Evolutionary conservation across 53 echinoderm and acorn worm genomes (phyloP), one percentile per base, ranked within the genome.

Genomic region (Pentamera pediparva): DNA sequence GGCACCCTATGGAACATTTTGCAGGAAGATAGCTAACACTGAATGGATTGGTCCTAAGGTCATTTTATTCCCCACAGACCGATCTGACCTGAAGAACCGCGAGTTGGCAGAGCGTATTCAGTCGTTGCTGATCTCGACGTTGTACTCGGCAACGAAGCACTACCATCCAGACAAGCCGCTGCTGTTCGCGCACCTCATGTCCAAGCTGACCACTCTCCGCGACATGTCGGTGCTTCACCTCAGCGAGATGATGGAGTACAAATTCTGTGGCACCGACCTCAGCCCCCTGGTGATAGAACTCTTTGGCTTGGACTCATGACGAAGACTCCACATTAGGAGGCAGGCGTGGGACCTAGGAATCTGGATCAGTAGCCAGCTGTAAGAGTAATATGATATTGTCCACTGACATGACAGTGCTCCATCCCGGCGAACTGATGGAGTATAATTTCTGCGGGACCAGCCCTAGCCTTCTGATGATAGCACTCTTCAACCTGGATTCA

Each of bases 201-300:
- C 87, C 76, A 95, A 95, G 76, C 90, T 95, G 33, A 90, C 90
- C 37, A 91, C 85, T 25, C 67, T 95, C 54, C 57, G 96, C 15
- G 96, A 95, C 80, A 95, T 95, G 67, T 87, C 90, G 29, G 82
- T 85, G 56, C 85, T 95, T 10, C 96, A 95, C 78, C 85, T 87
- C 38, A 90, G 90, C 24, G 96, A 95, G 77, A 40, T 95, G 55
- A 91, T 95, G 91, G 91, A 91, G 15, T 87, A 90, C 72, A 87
- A 91, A 59, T 83, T 95, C 31, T 88, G 85, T 56, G 87, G 91
- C 65, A 82, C 82, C 27, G 96, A 95, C 34, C 80, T 95, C 33
- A 95, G 91, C 50, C 96, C 96, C 9, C 80, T 95, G 36, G 87
- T 95, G 21, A 82, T 85, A 17, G 96, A 95, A 70, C 74, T 95